Base-by-base conservation (phyloP, 1,140 invertebrate genomes). In the Drosophila ambigua region DNA sequence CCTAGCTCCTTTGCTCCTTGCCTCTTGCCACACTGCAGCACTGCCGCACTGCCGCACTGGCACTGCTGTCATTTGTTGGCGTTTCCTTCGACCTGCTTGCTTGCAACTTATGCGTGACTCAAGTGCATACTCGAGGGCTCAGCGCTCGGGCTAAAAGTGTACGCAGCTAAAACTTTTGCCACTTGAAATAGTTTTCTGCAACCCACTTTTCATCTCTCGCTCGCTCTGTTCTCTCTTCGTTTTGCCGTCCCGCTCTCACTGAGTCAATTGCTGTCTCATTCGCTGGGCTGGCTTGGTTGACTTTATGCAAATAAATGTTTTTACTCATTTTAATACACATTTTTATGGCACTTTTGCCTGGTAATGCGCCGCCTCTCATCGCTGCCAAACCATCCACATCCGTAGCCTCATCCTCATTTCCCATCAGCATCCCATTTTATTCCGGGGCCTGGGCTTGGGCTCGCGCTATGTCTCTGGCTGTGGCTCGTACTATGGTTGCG, bases 251-350 rank as follows among this genome's bases (percentile, higher is more conserved):
- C 35, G 4, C 11, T 13, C 11, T 13, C 11, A 4, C 11, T 39
- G 4, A 44, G 54, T 71, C 79, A 68, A 81, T 69, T 63, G 79
- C 78, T 77, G 60, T 77, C 68, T 54, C 74, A 77, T 68, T 74
- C 68, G 59, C 45, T 63, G 44, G 54, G n/a, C 31, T 13, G 26
- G 43, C 15, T 48, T 76, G 67, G 64, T 75, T 81, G 79, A 83
- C 79, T 88, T 83, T 83, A 87, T 87, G 83, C 84, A 88, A 87
- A 87, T 82, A 87, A 87, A 85, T 85, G 82, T 87, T 87, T 88
- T 88, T 88, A 87, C 79, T 88, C 83, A 87, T 87, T 87, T 87
- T 89, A 87, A 87, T 88, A 87, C 84, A 88, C 76, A 87, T 88
- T 87, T 88, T 88, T 83, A 87, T 87, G 83, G 79, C 83, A 88